Evolutionary conservation across 2,797 vertebrate genomes (phyloP).

Genomic region (Parambassis ranga): DNA sequence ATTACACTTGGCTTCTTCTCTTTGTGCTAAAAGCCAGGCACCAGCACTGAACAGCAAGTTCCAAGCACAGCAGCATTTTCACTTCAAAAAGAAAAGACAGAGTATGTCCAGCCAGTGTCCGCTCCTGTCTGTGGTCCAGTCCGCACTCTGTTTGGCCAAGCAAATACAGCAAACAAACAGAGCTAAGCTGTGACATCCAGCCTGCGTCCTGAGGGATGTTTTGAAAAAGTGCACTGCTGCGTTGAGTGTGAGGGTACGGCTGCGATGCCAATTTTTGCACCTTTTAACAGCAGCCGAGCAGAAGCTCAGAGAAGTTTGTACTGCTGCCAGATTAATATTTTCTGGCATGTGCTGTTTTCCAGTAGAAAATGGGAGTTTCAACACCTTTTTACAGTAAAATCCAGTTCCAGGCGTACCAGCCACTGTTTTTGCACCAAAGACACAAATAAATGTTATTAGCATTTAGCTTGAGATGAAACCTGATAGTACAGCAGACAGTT

Average conservation of each 20-base stretch:
- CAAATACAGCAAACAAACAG: constrained; percentile 14
- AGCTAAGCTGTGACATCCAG: constrained; percentile 19
- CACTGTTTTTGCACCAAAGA: background rate
- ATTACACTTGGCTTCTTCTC: constrained; percentile 41
- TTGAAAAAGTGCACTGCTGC: constrained; percentile 6
- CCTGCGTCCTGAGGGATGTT: background rate
- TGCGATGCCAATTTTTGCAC: constrained; percentile 51
- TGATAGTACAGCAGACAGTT: background rate
- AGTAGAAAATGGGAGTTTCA: constrained; percentile 28
- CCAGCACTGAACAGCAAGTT: background rate
- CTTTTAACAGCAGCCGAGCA: constrained; percentile 44
- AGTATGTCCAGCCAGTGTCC: background rate
- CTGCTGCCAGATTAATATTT: constrained; percentile 45
- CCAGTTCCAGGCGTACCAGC: constrained; percentile 2
- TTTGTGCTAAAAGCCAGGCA: constrained; percentile 37
- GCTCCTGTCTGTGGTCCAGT: background rate
- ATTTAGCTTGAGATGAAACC: background rate
- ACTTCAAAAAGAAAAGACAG: constrained; percentile 4
- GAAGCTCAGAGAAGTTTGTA: constrained; percentile 15
- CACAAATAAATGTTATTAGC: background rate
- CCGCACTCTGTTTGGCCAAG: background rate
- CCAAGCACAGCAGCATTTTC: constrained; percentile 49
- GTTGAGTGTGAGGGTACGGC: background rate
- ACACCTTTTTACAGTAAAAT: constrained; percentile 27
- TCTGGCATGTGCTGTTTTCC: constrained; percentile 26